These are phyloP conservation scores for Rhogogaster chlorosoma DNA, from an alignment of 2,888 invertebrate species.

Conservation along the genomic window DNA sequence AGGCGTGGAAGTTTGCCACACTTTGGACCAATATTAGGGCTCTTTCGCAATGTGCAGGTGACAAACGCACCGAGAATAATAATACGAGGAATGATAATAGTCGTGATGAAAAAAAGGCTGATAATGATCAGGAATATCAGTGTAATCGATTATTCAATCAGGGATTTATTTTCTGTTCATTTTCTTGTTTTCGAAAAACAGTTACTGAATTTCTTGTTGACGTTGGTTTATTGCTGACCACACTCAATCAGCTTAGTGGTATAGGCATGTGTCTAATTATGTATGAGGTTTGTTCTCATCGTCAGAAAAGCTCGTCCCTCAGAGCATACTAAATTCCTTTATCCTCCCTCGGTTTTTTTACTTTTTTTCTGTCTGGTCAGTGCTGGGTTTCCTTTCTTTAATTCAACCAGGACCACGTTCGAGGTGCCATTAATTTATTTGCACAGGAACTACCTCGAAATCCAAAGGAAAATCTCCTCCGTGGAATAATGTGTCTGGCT, in stretches of 20 bases:
- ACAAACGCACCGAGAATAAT: slow-evolving; percentile 18
- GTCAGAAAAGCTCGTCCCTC: slow-evolving; percentile 1
- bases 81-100: background rate
- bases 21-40: slow-evolving; percentile 20
- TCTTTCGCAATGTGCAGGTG: slow-evolving; percentile 21
- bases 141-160: background rate
- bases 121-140: background rate
- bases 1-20: slow-evolving; percentile 28
- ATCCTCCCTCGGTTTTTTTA: background rate
- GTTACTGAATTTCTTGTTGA: background rate
- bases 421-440: slow-evolving; percentile 10
- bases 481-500: slow-evolving; percentile 15
- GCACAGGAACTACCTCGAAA: slow-evolving; percentile 20
- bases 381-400: slow-evolving; percentile 13
- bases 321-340: background rate
- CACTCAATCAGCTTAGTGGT: background rate
- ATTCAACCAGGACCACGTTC: slow-evolving; percentile 14
- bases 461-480: background rate
- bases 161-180: background rate
- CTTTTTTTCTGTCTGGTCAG: background rate
- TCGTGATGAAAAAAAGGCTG: background rate
- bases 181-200: background rate
- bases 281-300: slow-evolving; percentile 27
- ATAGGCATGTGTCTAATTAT: slow-evolving; percentile 1
- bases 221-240: background rate